phyloP scores from a whole-genome alignment of 2,888 invertebrate species.

The Apamea sordens region DNA sequence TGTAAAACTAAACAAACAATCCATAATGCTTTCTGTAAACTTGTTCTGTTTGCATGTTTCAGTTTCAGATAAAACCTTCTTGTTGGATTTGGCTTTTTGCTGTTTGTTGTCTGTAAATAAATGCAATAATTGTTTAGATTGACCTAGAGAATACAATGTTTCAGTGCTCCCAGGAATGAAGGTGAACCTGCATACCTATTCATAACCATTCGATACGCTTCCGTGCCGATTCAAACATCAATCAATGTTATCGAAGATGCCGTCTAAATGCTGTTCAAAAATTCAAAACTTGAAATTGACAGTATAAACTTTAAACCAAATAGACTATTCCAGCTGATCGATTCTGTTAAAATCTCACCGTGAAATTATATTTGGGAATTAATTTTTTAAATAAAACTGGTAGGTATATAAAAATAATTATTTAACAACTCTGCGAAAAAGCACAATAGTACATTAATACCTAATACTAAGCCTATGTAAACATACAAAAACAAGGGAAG shows the following conservation, averaged over 20 bases:
- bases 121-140: not conserved
- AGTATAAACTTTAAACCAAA: not conserved
- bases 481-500: no score
- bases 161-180: not conserved
- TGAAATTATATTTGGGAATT: no score
- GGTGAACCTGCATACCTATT: not conserved
- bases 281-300: not conserved
- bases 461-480: no score
- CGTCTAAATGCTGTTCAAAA: not conserved
- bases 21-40: slow-evolving; percentile 27
- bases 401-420: no score
- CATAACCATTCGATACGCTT: not conserved
- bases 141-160: not conserved
- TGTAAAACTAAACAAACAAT: slow-evolving; percentile 24
- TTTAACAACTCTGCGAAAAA: no score
- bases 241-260: not conserved
- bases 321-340: not conserved
- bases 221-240: not conserved
- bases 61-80: slow-evolving; percentile 34
- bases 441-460: no score
- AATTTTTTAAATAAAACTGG: no score
- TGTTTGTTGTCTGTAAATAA: slow-evolving; percentile 5
- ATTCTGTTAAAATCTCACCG: no score
- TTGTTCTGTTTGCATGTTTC: slow-evolving; percentile 30
- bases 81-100: slow-evolving; percentile 8